Evolutionary conservation across 2,113 vertebrate genomes (phyloP).

Genomic region (Syrmaticus mikado): DNA sequence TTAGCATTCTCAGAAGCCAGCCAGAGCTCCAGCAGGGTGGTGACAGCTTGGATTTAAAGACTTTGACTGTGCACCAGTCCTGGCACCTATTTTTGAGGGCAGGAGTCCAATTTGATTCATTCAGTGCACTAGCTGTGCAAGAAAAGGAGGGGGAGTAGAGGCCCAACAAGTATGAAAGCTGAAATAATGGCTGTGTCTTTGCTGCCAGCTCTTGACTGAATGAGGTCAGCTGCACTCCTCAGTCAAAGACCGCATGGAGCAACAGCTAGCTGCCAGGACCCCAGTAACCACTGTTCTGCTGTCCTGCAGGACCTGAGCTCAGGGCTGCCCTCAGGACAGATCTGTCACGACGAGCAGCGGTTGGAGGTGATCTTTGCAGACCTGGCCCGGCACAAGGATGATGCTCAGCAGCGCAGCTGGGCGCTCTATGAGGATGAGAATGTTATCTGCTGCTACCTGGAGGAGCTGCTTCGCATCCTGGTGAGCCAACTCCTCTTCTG

Average conservation of each 20-base stretch:
- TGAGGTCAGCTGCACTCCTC: not conserved
- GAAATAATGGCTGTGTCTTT: not conserved
- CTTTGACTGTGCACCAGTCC: not conserved
- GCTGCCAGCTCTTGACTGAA: slow-evolving; percentile 39
- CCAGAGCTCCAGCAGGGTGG: not conserved
- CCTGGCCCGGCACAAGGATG: slow-evolving; percentile 90
- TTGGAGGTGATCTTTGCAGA: slow-evolving; percentile 96
- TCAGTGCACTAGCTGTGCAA: not conserved
- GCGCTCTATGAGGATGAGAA: slow-evolving; percentile 84
- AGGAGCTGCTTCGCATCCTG: slow-evolving; percentile 92
- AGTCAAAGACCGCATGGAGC: not conserved
- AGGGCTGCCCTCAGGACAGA: slow-evolving; percentile 91
- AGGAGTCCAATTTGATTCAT: not conserved
- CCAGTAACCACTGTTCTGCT: slow-evolving; percentile 6
- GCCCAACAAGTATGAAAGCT: not conserved
- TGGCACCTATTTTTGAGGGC: not conserved
- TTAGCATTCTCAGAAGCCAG: not conserved
- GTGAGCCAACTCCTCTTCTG: slow-evolving; percentile 68
- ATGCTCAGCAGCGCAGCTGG: slow-evolving; percentile 96
- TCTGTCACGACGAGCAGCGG: slow-evolving; percentile 95
- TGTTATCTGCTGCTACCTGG: slow-evolving; percentile 85
- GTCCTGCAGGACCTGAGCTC: slow-evolving; percentile 83
- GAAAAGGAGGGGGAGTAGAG: not conserved
- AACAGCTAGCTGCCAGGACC: not conserved
- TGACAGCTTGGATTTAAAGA: not conserved